These are phyloP conservation scores for Brachyalestes nurse DNA, from an alignment of 2,797 vertebrate species.

Conservation along the genomic window DNA sequence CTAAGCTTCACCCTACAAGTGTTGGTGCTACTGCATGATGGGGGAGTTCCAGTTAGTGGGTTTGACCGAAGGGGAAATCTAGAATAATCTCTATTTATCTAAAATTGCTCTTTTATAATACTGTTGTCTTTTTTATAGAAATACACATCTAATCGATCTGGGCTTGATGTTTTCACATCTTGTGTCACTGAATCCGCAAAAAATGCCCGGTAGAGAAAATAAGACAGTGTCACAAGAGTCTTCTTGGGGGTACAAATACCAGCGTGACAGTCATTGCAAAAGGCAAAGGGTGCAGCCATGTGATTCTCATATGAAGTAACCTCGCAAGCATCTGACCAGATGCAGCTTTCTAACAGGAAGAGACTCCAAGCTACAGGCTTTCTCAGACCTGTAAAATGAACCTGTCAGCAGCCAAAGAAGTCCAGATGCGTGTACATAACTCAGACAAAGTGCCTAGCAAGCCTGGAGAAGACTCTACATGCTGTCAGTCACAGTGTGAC, in stretches of 20 bases:
- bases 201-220: neutral
- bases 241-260: conserved; percentile 17
- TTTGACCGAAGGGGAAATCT: too few species aligned
- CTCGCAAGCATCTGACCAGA: conserved; percentile 27
- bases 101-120: too few species aligned
- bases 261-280: conserved; percentile 1
- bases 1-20: too few species aligned
- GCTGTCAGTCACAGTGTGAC: conserved; percentile 1
- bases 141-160: neutral
- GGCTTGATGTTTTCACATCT: conserved; percentile 18
- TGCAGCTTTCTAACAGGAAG: conserved; percentile 17
- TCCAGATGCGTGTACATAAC: neutral
- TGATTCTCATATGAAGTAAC: conserved; percentile 33
- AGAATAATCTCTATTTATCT: too few species aligned
- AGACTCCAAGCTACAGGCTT: neutral
- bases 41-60: too few species aligned
- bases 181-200: conserved; percentile 4
- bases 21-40: too few species aligned
- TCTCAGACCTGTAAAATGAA: conserved; percentile 18
- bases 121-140: neutral
- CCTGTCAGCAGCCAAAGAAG: conserved; percentile 19
- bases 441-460: conserved; percentile 17
- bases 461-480: conserved; percentile 10
- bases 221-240: neutral
- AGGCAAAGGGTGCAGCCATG: conserved; percentile 25